Conservation (phyloP, 2,888 invertebrate species). For the Rhopalosiphum nymphaeae region DNA sequence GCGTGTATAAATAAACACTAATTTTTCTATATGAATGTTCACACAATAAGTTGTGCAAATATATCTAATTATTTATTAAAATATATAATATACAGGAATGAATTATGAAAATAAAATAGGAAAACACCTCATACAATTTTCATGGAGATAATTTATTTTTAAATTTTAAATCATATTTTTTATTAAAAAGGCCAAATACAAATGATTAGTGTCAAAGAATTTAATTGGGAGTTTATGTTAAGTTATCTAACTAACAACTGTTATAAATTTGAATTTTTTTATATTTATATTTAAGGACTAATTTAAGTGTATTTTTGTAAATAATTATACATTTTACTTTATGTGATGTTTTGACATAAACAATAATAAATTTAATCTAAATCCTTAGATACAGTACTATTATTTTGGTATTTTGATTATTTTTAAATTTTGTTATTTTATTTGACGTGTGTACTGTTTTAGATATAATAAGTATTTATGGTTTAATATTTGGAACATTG, state of each 20-base stretch:
- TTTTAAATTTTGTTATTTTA: not conserved
- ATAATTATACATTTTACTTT: too few relatives aligned
- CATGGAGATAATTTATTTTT: not conserved
- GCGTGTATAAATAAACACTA: too few relatives aligned
- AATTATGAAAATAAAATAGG: too few relatives aligned
- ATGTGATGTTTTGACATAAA: too few relatives aligned
- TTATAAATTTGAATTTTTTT: not conserved
- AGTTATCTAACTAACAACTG: not conserved
- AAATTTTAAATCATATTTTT: not conserved
- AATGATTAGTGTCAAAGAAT: not conserved
- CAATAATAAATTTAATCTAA: not conserved
- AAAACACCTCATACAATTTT: not conserved
- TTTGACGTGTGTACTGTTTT: not conserved
- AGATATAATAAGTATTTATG: not conserved
- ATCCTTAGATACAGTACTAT: not conserved
- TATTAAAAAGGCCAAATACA: not conserved
- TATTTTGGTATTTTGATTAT: not conserved
- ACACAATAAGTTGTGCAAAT: too few relatives aligned
- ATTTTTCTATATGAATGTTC: too few relatives aligned
- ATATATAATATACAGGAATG: too few relatives aligned
- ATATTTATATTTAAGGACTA: too few relatives aligned
- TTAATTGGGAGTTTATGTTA: not conserved
- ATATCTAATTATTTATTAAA: too few relatives aligned
- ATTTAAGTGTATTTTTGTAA: too few relatives aligned
- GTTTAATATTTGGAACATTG: not conserved